These are phyloP conservation scores for Heliconius aoede DNA, from an alignment of 2,888 invertebrate species.

Conservation along the genomic window DNA sequence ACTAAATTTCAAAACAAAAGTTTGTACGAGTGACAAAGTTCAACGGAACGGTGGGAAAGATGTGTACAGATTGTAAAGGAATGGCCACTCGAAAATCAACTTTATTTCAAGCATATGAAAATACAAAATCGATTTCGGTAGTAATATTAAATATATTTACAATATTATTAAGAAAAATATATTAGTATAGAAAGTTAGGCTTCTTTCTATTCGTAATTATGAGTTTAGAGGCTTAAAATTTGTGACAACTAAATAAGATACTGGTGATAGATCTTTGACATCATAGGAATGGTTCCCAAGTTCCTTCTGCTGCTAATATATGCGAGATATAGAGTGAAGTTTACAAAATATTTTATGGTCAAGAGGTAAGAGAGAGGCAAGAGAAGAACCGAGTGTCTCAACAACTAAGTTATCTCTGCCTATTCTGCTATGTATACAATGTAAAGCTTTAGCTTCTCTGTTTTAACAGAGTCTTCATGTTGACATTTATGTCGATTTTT, in stretches of 20 bases:
- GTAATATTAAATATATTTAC: neutral
- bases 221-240: neutral
- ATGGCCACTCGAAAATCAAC: neutral
- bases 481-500: neutral
- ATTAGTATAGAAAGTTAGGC: neutral
- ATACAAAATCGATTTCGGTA: neutral
- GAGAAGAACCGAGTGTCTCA: neutral
- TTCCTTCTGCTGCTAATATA: too few relatives aligned
- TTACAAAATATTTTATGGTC: too few relatives aligned
- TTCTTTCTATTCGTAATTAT: neutral
- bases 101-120: neutral
- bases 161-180: neutral
- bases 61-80: constrained; percentile 2
- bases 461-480: neutral
- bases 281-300: neutral
- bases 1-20: constrained; percentile 30
- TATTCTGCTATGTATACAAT: neutral
- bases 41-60: constrained; percentile 20
- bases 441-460: neutral
- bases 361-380: too few relatives aligned
- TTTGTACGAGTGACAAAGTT: constrained; percentile 30
- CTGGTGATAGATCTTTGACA: too few relatives aligned
- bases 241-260: too few relatives aligned
- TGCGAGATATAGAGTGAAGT: too few relatives aligned
- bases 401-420: neutral